Conservation (phyloP, 2,113 vertebrate species). For the Cygnus buccinator region DNA sequence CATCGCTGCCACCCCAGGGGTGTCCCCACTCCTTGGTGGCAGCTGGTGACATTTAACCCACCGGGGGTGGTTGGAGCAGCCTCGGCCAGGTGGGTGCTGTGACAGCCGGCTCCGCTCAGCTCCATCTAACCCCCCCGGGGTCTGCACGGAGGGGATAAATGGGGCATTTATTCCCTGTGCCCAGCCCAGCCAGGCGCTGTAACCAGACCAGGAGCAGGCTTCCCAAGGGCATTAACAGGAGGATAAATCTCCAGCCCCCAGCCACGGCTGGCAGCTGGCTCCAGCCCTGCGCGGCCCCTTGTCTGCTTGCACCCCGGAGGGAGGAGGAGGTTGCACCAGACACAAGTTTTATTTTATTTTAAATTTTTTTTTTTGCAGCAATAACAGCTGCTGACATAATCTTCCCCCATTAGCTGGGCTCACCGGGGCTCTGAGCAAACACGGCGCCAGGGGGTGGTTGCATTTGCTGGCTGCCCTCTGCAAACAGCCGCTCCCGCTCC, state of each 20-base stretch:
- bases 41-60: fast-evolving
- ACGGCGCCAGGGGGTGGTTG: fast-evolving
- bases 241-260: neutral
- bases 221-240: neutral
- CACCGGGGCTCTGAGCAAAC: neutral
- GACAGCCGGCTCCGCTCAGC: fast-evolving
- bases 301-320: neutral
- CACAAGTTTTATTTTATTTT: neutral
- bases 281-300: neutral
- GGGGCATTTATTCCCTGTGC: neutral
- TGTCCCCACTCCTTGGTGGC: neutral
- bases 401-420: neutral
- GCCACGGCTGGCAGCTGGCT: neutral
- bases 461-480: neutral
- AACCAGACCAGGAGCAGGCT: neutral
- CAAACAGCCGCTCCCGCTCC: neutral
- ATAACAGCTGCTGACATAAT: neutral
- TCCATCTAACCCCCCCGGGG: neutral
- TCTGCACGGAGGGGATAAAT: fast-evolving
- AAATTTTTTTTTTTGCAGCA: neutral
- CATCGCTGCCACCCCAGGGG: neutral
- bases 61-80: neutral
- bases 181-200: neutral
- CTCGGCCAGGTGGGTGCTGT: neutral
- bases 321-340: fast-evolving